A percentile compares a stretch with the other conserved stretches of the same genome.
These are phyloP conservation scores for Macrosteles quadrilineatus DNA, from an alignment of 1,140 invertebrate genomes.

Conservation along the genomic window DNA sequence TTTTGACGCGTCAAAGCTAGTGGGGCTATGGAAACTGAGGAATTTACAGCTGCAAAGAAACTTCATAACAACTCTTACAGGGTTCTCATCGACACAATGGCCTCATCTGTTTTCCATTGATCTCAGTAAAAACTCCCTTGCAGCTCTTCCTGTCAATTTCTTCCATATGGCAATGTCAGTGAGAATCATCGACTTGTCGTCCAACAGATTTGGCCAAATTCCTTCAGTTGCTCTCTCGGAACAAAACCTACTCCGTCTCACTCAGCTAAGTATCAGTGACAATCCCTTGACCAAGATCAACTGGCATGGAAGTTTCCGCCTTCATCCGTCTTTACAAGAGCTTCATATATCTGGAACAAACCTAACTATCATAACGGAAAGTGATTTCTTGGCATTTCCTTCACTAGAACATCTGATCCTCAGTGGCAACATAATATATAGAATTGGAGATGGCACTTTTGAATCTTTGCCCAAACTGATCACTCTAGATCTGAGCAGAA, in stretches of 20 bases:
- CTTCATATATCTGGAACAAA: conserved; percentile 80
- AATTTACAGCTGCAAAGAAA: conserved; percentile 75
- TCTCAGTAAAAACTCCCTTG: conserved; percentile 70
- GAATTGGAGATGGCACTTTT: conserved; percentile 83
- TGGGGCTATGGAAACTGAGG: conserved; percentile 69
- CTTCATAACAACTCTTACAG: conserved; percentile 68
- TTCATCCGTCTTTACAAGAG: conserved; percentile 62
- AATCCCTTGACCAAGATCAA: conserved; percentile 75
- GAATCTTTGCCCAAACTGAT: conserved; percentile 69
- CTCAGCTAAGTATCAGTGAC: conserved; percentile 74
- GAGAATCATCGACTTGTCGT: conserved; percentile 73
- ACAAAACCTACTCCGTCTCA: conserved; percentile 67
- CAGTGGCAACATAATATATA: conserved; percentile 70
- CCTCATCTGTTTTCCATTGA: conserved; percentile 70
- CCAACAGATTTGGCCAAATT: conserved; percentile 78
- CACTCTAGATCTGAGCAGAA: conserved; percentile 76
- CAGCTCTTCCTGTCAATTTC: conserved; percentile 76
- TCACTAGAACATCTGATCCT: conserved; percentile 72
- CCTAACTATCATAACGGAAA: conserved; percentile 79
- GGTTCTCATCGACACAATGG: conserved; percentile 71
- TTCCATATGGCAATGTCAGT: conserved; percentile 68
- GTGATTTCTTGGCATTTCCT: conserved; percentile 83
- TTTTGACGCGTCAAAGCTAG: conserved; percentile 73
- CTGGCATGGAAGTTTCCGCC: conserved; percentile 56
- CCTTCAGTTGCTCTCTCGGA: conserved; percentile 76